Conservation (phyloP, 1,140 invertebrate species). For the Drosophila santomea region DNA sequence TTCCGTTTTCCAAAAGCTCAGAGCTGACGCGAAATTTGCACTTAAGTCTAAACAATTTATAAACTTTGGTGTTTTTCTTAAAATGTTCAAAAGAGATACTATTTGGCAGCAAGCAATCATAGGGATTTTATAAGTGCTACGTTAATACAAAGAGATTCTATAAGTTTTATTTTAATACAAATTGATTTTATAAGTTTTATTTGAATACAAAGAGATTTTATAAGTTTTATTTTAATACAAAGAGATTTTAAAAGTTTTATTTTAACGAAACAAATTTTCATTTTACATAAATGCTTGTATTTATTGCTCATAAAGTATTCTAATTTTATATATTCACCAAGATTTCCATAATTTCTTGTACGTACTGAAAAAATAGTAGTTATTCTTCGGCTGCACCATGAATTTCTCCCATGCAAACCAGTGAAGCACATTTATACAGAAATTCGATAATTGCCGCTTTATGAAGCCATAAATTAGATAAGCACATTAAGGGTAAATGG, state of each 20-base stretch:
- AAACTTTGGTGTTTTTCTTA: neutral
- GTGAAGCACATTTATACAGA: slow-evolving; percentile 2
- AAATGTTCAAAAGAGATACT: too few species aligned
- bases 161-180: too few species aligned
- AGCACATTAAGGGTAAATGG: slow-evolving; percentile 14
- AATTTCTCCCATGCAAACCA: slow-evolving; percentile 3
- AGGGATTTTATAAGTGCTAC: too few species aligned
- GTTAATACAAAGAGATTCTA: too few species aligned
- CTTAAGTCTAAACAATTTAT: neutral
- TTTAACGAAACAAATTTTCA: too few species aligned
- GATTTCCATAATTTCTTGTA: neutral
- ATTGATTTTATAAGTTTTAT: too few species aligned
- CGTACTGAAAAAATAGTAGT: neutral
- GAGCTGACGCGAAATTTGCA: neutral
- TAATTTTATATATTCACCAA: neutral
- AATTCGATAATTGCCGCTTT: slow-evolving; percentile 52
- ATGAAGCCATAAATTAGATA: slow-evolving; percentile 58
- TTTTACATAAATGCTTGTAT: too few species aligned
- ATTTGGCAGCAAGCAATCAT: neutral
- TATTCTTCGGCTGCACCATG: neutral
- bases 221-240: too few species aligned
- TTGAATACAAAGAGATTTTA: too few species aligned
- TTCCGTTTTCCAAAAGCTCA: neutral
- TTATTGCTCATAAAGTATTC: too few species aligned
- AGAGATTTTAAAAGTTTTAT: too few species aligned